These are phyloP conservation scores for Actinostola sp. DNA, from an alignment of 92 coral and sea anemone genomes.

Conservation along the genomic window DNA sequence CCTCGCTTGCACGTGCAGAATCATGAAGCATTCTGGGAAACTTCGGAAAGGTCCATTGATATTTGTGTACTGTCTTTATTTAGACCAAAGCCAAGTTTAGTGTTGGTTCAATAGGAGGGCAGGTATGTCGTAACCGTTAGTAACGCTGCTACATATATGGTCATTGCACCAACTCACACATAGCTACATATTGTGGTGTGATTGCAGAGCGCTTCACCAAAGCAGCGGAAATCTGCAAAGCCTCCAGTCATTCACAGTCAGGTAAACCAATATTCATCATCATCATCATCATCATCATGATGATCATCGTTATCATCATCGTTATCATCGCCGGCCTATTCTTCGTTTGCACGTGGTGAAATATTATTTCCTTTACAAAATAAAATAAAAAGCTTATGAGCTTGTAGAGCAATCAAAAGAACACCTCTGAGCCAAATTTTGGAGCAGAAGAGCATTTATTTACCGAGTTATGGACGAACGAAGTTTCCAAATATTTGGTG, in stretches of 20 bases:
- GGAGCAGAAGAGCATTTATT: no score
- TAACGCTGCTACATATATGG: neutral
- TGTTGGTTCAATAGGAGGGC: slow-evolving; percentile 15
- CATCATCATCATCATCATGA: no score
- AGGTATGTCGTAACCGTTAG: slow-evolving; percentile 4
- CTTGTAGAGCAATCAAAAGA: no score
- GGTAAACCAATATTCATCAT: neutral
- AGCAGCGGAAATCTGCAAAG: slow-evolving; percentile 18
- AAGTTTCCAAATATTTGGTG: no score
- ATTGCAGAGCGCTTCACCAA: slow-evolving; percentile 19
- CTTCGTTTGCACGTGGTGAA: neutral
- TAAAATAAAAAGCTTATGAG: no score
- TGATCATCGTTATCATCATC: neutral
- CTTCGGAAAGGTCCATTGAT: no score
- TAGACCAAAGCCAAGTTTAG: slow-evolving; percentile 28
- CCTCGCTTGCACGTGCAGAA: no score
- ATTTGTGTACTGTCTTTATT: neutral
- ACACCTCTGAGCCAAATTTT: no score
- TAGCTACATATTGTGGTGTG: neutral
- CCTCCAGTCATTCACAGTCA: slow-evolving; percentile 28
- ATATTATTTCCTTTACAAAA: no score
- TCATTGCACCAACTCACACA: neutral
- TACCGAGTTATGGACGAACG: no score
- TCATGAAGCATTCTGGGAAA: no score
- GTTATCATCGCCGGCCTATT: neutral